Evolutionary conservation across 2,888 invertebrate species (phyloP), one percentile per base, ranked within the genome.

Genomic region (Aporophyla nigra): DNA sequence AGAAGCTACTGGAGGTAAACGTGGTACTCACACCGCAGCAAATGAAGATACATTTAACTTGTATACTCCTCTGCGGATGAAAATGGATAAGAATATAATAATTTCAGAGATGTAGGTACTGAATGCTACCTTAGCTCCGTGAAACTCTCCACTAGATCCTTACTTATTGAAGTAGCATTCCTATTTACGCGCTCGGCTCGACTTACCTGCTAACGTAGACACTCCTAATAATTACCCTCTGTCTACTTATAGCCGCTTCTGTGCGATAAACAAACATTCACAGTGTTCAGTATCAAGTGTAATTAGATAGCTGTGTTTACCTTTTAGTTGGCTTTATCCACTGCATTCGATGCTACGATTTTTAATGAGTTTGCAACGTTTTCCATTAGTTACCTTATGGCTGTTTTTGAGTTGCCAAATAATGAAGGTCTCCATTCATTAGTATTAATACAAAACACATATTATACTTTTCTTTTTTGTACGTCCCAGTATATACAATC

Each of bases 201-300:
- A 66, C 66, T 84, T 86, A 78, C 80, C 40, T 73, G 71, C 81
- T 79, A 74, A 82, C 84, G 76, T 69, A 71, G 79, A 72, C 71
- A 63, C 80, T 80, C 59, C 78, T 79, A 74, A 77, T 85, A 86
- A 87, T 83, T 76, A 77, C 72, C 79, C 40, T 74, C 74, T 74
- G 73, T 78, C 67, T 76, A 67, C 70, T 70, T 79, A 67, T n/a
- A 80, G 62, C 63, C 73, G 72, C 83, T 83, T 83, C 83, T 80
- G 72, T 76, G 49, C 65, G 51, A 71, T 81, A 74, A 69, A 71
- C 71, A 84, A 78, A 82, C 74, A 74, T 62, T 40, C n/a, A 63
- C 24, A 40, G 53, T 66, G 69, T 74, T 71, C 59, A 71, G 70
- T 79, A 62, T 62, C 63, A 70, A 66, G 74, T 83, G 88, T 82